Evolutionary conservation across 2,113 vertebrate species (phyloP).

Genomic region (Pipra filicauda): DNA sequence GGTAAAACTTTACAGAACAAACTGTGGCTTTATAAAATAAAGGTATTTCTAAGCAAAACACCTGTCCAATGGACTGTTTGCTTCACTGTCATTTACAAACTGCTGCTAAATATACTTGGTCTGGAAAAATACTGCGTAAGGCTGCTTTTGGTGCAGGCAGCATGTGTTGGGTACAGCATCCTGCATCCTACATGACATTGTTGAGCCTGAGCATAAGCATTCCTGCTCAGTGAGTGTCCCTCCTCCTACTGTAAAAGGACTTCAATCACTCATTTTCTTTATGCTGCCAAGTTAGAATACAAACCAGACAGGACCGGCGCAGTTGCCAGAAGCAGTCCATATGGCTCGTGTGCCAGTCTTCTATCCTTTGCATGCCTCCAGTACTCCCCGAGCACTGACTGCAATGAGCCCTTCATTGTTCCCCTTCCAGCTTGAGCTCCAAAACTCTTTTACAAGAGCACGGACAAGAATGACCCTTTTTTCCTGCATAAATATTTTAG

Average conservation of each 20-base stretch:
- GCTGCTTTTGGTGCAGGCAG: background rate
- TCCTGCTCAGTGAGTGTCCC: background rate
- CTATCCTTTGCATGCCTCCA: background rate
- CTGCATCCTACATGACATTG: rapidly evolving
- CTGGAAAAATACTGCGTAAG: background rate
- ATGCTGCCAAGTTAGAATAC: background rate
- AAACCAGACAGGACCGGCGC: background rate
- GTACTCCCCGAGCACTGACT: background rate
- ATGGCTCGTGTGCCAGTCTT: background rate
- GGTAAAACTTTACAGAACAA: slow-evolving; percentile 86
- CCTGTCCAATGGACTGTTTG: slow-evolving; percentile 20
- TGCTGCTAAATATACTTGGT: background rate
- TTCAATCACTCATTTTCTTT: background rate
- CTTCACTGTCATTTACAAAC: background rate
- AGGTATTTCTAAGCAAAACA: slow-evolving; percentile 84
- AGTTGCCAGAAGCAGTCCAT: background rate
- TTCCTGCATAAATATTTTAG: background rate
- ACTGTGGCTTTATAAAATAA: slow-evolving; percentile 91
- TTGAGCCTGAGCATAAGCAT: background rate
- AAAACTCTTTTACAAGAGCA: background rate
- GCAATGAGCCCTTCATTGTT: background rate
- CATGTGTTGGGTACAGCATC: background rate
- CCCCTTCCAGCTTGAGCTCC: background rate
- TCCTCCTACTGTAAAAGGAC: background rate
- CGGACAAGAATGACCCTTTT: background rate